Evolutionary conservation across 2,113 vertebrate species (phyloP), one percentile per base, ranked within the genome.

Genomic region (Calypte anna): DNA sequence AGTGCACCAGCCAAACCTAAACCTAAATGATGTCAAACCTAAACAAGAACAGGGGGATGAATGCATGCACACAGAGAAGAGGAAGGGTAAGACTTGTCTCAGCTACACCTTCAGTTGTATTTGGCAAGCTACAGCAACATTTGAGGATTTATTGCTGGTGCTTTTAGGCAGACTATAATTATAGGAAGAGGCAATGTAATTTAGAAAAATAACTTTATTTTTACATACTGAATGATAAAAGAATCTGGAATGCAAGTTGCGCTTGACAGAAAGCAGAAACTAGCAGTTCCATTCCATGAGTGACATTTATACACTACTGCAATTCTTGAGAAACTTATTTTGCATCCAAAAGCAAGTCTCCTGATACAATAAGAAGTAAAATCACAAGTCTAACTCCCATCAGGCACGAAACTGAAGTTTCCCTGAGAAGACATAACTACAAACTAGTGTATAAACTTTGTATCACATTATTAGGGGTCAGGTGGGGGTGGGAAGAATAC

Each of bases 401-500:
- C 48, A 97, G 93, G 86, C 91, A 95, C 61, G 86, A 80, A 93
- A 44, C 27, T 82, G 70, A 91, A 84, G 88, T 82, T 92, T 97
- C 96, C 98, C 97, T 98, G 97, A 98, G 97, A 96, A 83, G 55
- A 94, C 55, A 43, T 14, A 68, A 82, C 54, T 79, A 74, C 50
- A 93, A 93, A 88, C 38, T 93, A 82, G 22, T 27, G 6, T 91
- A 80, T 81, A 81, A 86, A 88, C 3, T 63, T 88, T n/a, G 0
- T 67, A 59, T 93, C 90, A 88, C 88, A 91, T 23, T 83, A 90
- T 36, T 8, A 12, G 55, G 50, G 28, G 18, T 11, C 40, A 40
- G 40, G 36, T 38, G 36, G 36, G 36, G 40, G 40, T 40, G 40
- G 12, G 40, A 74, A 67, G 48, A 77, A 67, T 74, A 94, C 19